Evolutionary conservation across 2,797 vertebrate genomes (phyloP).

Genomic region (Squalus acanthias): DNA sequence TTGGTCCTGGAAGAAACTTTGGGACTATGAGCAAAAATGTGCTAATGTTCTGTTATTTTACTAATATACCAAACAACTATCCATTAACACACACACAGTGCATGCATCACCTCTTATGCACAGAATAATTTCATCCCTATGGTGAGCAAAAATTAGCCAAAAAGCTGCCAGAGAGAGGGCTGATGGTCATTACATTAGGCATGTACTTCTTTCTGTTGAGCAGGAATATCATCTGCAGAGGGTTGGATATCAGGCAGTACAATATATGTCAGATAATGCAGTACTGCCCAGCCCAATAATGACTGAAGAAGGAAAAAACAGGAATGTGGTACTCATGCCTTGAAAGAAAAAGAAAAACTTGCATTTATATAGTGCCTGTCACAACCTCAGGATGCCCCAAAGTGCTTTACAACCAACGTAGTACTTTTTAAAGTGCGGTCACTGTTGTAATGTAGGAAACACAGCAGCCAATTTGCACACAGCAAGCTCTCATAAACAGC

Average conservation of each 20-base stretch:
- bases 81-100: not conserved
- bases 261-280: not conserved
- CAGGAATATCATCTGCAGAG: no score
- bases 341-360: no score
- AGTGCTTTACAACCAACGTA: no score
- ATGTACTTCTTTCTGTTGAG: not conserved
- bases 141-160: no score
- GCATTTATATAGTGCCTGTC: no score
- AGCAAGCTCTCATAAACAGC: no score
- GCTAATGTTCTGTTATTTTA: not conserved
- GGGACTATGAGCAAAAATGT: not conserved
- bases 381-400: no score
- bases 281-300: not conserved
- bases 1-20: not conserved
- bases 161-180: not conserved
- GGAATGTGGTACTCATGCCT: not conserved
- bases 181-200: not conserved
- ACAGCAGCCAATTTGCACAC: no score
- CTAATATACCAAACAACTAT: not conserved
- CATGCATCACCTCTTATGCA: no score
- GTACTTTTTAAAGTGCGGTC: no score
- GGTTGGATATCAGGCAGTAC: not conserved
- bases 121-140: no score
- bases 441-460: no score
- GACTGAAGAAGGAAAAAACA: not conserved